Evolutionary conservation across 1,140 invertebrate genomes (phyloP), one percentile per base, ranked within the genome.

Genomic region (Nephotettix cincticeps): DNA sequence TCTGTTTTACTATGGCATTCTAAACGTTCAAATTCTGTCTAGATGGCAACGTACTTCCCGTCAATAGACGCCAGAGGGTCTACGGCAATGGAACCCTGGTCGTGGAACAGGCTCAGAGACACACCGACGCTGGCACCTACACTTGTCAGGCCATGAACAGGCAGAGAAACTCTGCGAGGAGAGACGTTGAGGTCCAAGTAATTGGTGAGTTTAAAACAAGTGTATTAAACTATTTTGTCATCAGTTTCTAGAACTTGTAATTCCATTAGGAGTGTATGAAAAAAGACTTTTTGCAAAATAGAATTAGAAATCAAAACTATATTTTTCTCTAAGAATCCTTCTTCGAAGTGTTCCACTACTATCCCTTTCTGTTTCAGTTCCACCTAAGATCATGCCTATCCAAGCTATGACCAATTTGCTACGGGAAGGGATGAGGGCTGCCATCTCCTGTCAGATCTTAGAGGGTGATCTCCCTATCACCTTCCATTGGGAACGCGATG

Each of bases 381-480:
- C 92, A 68, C 93, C 93, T 66, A 93, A 92, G 86, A 93, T 95
- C 79, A 87, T 94, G 82, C 92, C 92, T 25, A 94, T 93, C 75
- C 88, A 93, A 82, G 89, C 93, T 47, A 89, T 93, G 82, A 90
- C 89, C 30, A 88, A 91, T 77, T 83, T 91, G 76, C 82, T 95
- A 66, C 86, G 92, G 69, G 94, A 97, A 84, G 96, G 96, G 14
- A 95, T 96, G 87, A 85, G 95, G 70, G 93, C 94, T 11, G 93
- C 93, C 28, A 93, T 98, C 73, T 92, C 94, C 69, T 98, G 96
- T 83, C 92, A 95, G 77, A 94, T 98, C 74, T 89, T 95, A 78
- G 94, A 96, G 83, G 96, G 96, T 14, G 96, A 99, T 84, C 87
- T 94, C 72, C 96, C 96, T 21, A 90, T 99, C 72, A 90, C 89